Evolutionary conservation across 2,113 vertebrate genomes (phyloP), one percentile per base, ranked within the genome.

Genomic region (Alaudala cheleensis): DNA sequence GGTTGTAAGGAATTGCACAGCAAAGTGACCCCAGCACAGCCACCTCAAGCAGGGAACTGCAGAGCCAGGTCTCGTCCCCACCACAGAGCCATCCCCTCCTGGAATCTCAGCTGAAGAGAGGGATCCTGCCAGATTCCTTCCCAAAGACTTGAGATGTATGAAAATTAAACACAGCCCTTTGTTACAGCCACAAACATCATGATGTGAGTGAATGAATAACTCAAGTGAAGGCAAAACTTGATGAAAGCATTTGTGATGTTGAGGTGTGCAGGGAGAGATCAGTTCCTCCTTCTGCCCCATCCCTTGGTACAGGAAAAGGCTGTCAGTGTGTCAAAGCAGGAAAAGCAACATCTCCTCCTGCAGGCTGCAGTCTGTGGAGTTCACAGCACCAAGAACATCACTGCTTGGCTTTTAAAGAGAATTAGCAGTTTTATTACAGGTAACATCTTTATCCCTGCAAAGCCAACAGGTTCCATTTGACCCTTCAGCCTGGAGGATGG

Each of bases 21-120:
- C 26, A 76, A 49, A 76, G 29, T 34, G 39, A 54, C 6, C 22
- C 49, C 56, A 45, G 0, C 0, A 1, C 9, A 64, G 54, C 47
- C 51, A 28, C n/a, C 10, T 62, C 39, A 34, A 37, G 60, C n/a
- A 20, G 39, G 47, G 49, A 64, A 5, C 44, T 22, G 33, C 71
- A 54, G 62, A 74, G 34, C 22, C 44, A 5, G 37, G 50, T 23
- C n/a, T 74, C 60, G 50, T 56, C 37, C 47, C n/a, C 71, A 10
- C 18, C n/a, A 28, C 56, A 51, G 26, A 62, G n/a, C 42, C 61
- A 22, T 45, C 34, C 53, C 33, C 49, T 77, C 18, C 6, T 0
- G 85, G 65, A 60, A 74, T 37, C 25, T 51, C 56, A 90, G 71
- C 57, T 40, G 67, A 37, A 74, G 51, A 65, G 25, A 5, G 3